Conservation (phyloP, 2,113 vertebrate species). For the Sinocyclocheilus anshuiensis region DNA sequence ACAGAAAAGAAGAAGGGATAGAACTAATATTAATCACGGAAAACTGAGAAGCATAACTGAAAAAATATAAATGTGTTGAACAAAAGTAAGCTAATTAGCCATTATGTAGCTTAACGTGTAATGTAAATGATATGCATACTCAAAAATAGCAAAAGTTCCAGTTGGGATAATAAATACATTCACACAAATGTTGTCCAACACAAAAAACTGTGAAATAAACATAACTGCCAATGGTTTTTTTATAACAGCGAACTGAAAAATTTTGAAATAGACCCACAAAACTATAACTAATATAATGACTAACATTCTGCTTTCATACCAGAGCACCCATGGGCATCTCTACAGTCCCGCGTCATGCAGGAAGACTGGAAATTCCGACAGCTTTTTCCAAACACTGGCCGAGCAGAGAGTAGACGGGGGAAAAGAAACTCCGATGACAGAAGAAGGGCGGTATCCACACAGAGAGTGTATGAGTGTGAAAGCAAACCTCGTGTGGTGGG, state of each 20-base stretch:
- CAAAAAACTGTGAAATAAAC: neutral
- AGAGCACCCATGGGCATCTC: constrained; percentile 36
- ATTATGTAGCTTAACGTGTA: too few relatives aligned
- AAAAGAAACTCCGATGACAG: constrained; percentile 17
- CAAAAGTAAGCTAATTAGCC: neutral
- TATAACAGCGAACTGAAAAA: neutral
- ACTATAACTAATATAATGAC: neutral
- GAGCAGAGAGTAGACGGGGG: constrained; percentile 53
- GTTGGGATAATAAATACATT: neutral
- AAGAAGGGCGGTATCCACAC: neutral
- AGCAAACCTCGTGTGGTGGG: constrained; percentile 88
- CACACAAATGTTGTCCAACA: neutral
- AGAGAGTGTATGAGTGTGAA: constrained; percentile 3
- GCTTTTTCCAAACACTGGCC: constrained; percentile 50
- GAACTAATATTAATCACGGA: neutral
- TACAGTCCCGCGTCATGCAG: constrained; percentile 34
- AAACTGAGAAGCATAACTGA: neutral
- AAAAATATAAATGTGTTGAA: neutral
- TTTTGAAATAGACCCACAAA: neutral
- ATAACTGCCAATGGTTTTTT: neutral
- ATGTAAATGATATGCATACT: neutral
- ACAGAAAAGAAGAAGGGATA: neutral
- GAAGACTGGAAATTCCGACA: constrained; percentile 34
- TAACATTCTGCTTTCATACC: constrained; percentile 36
- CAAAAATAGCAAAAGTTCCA: neutral